Evolutionary conservation across 64 coral and sea anemone genomes (phyloP), one percentile per base, ranked within the genome.

Genomic region (Montipora foliosa): DNA sequence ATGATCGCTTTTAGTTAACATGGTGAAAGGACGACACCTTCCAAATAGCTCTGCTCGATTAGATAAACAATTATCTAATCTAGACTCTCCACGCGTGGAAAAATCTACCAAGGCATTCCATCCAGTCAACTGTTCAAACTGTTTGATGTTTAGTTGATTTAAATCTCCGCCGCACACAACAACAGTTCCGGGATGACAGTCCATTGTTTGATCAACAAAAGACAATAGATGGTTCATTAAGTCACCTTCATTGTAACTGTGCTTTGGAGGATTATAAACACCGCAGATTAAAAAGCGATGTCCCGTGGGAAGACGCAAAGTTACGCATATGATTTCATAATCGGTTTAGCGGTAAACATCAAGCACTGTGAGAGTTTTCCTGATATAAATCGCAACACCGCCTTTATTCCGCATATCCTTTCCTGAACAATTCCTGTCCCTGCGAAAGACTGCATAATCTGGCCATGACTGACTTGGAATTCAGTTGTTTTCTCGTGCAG

Each of bases 341-440:
- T 61, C 44, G 0, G 14, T 80, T 48, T 60, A 90, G 9, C 89
- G 55, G 61, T 90, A 58, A 21, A 79, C 59, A 79, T 66, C 49
- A 61, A 66, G 24, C 52, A 90, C 76, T 68, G 59, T 90, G 37
- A 90, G 51, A 90, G 77, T 90, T 48, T 73, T 68, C 61, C 89
- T 90, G 58, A 81, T 68, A 68, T 90, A 90, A 67, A 90, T 90
- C 47, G 77, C 89, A 47, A 80, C 77, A 22, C 89, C 89, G 52
- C 89, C 77, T 66, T 68, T 68, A 60, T 90, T 81, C 44, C 76
- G 12, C 59, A 67, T 90, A 80, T 90, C 87, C 16, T 77, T 89
- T 50, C 70, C 51, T 5, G 16, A 21, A 74, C 87, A 89, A 55
- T 89, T 59, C 52, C 76, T 79, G 89, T 90, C 89, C 49, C 22